Base-by-base conservation (phyloP, 2,888 invertebrate genomes). In the Lamellibrachia satsuma region DNA sequence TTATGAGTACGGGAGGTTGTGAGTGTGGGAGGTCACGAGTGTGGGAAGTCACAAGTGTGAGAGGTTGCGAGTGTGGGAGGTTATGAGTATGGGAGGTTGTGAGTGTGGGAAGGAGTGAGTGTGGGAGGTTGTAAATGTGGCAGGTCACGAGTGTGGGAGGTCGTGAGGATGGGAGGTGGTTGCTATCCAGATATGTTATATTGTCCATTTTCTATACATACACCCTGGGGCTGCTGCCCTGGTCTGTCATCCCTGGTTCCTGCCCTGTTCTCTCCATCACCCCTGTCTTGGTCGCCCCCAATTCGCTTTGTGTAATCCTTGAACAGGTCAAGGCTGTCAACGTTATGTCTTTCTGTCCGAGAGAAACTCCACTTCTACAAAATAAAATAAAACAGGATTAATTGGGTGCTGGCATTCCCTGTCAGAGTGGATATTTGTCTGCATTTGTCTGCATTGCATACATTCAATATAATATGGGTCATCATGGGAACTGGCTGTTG, bases 241-340 rank as follows among this genome's bases (percentile, higher is more conserved):
- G 75, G 11, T 15, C 4, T 91, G 39, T 91, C 3, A 0, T 91
- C 91, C 95, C 52, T 91, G 52, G 52, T 2, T 22, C 91, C 91
- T 52, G 52, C 15, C 4, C 52, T 15, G 4, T 22, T 92, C 52
- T 90, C 94, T 92, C 94, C 94, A 52, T 94, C 95, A 90, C 94
- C 22, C 27, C 52, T 52, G 92, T 60, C 92, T 52, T 51, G 75
- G 93, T 7, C 57, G 57, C 51, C 90, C 75, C 11, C 60, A 51
- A 90, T 11, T 51, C 1, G 8, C 27, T 95, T 95, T 0, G 95
- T 95, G 93, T 96, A 96, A 93, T 96, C 96, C 93, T 95, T 95
- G 93, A 94, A 95, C 39, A 96, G 94, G 93, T 95, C 94, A 11
- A 96, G 94, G 92, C 95, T 94, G n/a, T n/a, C 55, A 2, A 60